Base-by-base conservation (phyloP, 2,888 invertebrate genomes). In the Pediacus dermestoides region DNA sequence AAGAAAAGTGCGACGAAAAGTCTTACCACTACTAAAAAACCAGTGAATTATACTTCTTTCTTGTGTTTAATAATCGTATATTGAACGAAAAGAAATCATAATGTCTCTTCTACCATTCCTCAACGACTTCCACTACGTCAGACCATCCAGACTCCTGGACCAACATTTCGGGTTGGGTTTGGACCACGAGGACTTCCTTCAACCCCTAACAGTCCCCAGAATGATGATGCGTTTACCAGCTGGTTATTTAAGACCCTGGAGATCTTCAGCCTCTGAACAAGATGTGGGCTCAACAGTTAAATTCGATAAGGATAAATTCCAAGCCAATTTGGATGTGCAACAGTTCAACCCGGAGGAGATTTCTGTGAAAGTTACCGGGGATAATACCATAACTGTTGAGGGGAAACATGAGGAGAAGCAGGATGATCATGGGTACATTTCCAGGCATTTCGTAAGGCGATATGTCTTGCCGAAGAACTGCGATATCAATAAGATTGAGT, bases 391-490 rank as follows among this genome's bases (percentile, higher is more conserved):
- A 3, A 13, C 13, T 3, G 14, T 28, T 28, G 28, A 28, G n/a
- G 28, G 28, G 10, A 28, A 28, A 28, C 28, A 28, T 28, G 28
- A 28, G 10, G 13, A 28, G 13, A 28, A 28, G n/a, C 3, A 11
- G 14, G 28, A 28, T 28, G 13, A 28, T n/a, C 28, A 28, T 28
- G 13, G 13, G 3, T 28, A 13, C 10, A 13, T 28, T 9, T 28
- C 28, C 2, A 11, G 28, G 10, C 12, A 28, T 9, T 28, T 28
- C 14, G 28, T 28, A 4, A 3, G 28, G 3, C 28, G 28, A 13
- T 28, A 28, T 28, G 28, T 28, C 7, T 14, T 28, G 13, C 28
- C 28, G 10, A 10, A 28, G 3, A 28, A 28, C 14, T 28, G 13
- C 10, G 28, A 28, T 28, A 13, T 3, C 3, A 10, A 3, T 28